phyloP scores from a whole-genome alignment of 2,113 vertebrate species.

The Chaenocephalus aceratus region DNA sequence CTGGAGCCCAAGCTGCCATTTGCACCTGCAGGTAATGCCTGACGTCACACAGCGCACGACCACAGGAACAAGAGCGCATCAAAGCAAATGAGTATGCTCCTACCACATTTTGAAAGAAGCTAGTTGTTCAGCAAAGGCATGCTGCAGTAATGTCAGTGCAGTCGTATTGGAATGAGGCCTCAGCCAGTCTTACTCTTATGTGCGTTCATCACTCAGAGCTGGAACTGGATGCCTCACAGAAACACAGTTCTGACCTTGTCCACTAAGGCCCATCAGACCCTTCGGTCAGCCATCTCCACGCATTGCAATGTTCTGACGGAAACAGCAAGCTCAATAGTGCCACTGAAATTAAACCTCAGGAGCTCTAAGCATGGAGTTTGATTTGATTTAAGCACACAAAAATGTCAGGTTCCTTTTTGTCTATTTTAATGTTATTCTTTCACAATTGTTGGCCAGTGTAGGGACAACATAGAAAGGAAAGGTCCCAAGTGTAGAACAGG shows the following conservation, averaged over 20 bases:
- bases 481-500: no score
- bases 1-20: conserved; percentile 91
- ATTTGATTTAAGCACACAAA: neutral
- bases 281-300: conserved; percentile 4
- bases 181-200: conserved; percentile 9
- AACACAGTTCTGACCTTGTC: neutral
- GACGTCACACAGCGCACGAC: neutral
- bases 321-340: conserved; percentile 3
- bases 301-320: conserved; percentile 11
- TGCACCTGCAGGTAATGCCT: conserved; percentile 88
- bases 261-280: neutral
- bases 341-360: conserved; percentile 11
- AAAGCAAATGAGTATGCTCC: neutral
- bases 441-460: neutral
- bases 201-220: conserved; percentile 33
- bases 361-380: neutral
- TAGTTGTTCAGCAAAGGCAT: neutral
- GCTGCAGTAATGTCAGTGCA: neutral
- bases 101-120: neutral
- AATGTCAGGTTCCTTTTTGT: neutral
- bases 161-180: conserved; percentile 6
- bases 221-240: conserved; percentile 24
- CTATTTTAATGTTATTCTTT: neutral
- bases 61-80: neutral
- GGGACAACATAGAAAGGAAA: no score